These are phyloP conservation scores for Halcyon senegalensis DNA, from an alignment of 2,113 vertebrate species.

Conservation along the genomic window DNA sequence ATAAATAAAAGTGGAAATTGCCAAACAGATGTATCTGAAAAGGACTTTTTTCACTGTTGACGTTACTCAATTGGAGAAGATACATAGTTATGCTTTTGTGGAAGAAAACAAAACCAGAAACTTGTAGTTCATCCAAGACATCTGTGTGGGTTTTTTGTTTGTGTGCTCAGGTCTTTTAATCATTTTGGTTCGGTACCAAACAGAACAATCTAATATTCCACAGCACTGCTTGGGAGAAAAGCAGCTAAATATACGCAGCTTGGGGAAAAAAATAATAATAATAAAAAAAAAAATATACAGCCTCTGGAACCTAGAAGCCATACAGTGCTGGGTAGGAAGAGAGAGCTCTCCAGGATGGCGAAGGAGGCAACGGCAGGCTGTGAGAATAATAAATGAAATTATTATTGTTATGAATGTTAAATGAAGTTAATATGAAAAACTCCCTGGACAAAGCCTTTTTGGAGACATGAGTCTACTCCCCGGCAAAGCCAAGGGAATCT, in stretches of 20 bases:
- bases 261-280: background rate
- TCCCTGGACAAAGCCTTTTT: background rate
- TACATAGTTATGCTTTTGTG: background rate
- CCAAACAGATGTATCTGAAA: background rate
- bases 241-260: background rate
- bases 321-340: accelerated
- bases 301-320: background rate
- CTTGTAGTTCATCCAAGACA: background rate
- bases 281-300: background rate
- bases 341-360: background rate
- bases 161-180: background rate
- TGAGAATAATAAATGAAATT: background rate
- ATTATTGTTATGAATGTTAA: no score
- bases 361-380: background rate
- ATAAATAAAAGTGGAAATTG: background rate
- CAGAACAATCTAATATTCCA: background rate
- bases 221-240: background rate
- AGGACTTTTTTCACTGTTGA: background rate
- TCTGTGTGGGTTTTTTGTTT: background rate
- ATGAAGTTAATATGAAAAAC: background rate
- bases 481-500: background rate
- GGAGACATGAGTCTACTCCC: background rate
- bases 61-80: background rate
- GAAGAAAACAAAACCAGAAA: background rate
- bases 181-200: background rate